Evolutionary conservation across 2,797 vertebrate species (phyloP), one percentile per base, ranked within the genome.

Genomic region (Hippopotamyrus pictus): DNA sequence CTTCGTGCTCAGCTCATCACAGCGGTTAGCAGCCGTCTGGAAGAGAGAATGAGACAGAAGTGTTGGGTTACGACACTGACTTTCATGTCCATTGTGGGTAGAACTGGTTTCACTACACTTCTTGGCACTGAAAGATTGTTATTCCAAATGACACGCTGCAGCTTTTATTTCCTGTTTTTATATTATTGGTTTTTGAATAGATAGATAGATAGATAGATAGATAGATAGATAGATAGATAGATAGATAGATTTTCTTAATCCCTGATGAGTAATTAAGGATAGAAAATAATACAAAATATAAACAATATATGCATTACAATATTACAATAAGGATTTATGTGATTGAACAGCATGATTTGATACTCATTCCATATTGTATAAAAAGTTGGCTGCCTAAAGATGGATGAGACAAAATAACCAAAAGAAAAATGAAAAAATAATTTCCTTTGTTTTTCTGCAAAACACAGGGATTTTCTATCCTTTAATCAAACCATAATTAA

Each of bases 1-100:
- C 65, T 95, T 51, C 37, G 29, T 94, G 0, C 91, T 94, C 44
- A 92, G 92, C 84, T 94, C 25, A 8, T 97, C 96, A 37, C 98
- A 99, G 11, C 93, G 94, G 54, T 93, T 94, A 0, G 91, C 79
- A 4, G 8, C 0, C 5, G 54, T 90, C 92, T 93, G 84, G 50
- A 88, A 82, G 17, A 46, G 48, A 22, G 17, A 29, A 9, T 48
- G 82, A 88, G 62, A 83, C 48, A 22, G 51, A 29, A 8, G 69
- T 11, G 51, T 48, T 84, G 33, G 41, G n/a, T 84, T 54, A 33
- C 69, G 5, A 53, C 88, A 83, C 19, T n/a, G 9, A 59, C 53
- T 84, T 33, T 62, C 79, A 59, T 4, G 33, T 46, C 46, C 50
- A 57, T n/a, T 69, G 59, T 73, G 44, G 90, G 22, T 5, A 59